These are phyloP conservation scores for Sinopyrophorus schimmeli DNA, from an alignment of 2,888 invertebrate species.

Conservation along the genomic window DNA sequence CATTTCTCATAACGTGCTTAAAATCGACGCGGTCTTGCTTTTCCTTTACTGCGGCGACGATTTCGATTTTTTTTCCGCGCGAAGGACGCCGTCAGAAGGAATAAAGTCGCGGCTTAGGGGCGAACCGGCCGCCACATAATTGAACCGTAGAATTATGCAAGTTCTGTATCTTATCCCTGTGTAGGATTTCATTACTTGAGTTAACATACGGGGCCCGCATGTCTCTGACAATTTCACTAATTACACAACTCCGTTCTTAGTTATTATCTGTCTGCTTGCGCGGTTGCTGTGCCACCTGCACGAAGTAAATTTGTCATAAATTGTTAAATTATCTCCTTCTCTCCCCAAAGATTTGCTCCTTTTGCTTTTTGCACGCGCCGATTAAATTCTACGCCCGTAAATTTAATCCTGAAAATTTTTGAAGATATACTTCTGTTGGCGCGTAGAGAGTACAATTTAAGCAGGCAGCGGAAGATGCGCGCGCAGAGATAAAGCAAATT, in stretches of 20 bases:
- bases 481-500: no score
- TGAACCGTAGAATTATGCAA: constrained; percentile 22
- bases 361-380: no score
- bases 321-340: constrained; percentile 17
- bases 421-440: no score
- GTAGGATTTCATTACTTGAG: constrained; percentile 25
- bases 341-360: no score
- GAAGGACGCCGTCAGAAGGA: not conserved
- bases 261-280: constrained; percentile 24
- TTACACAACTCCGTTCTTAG: constrained; percentile 21
- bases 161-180: constrained; percentile 20
- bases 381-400: no score
- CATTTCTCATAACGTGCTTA: constrained; percentile 32
- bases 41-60: not conserved
- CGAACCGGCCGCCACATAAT: constrained; percentile 9
- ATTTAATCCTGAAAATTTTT: no score
- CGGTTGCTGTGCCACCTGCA: constrained; percentile 20
- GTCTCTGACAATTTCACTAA: constrained; percentile 27
- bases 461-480: no score
- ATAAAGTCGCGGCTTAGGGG: not conserved
- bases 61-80: constrained; percentile 1
- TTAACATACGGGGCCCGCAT: constrained; percentile 27
- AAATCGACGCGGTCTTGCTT: constrained; percentile 29
- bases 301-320: constrained; percentile 22
- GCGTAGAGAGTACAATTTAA: no score